Evolutionary conservation across 2,113 vertebrate genomes (phyloP).

Genomic region (Hippocampus comes): DNA sequence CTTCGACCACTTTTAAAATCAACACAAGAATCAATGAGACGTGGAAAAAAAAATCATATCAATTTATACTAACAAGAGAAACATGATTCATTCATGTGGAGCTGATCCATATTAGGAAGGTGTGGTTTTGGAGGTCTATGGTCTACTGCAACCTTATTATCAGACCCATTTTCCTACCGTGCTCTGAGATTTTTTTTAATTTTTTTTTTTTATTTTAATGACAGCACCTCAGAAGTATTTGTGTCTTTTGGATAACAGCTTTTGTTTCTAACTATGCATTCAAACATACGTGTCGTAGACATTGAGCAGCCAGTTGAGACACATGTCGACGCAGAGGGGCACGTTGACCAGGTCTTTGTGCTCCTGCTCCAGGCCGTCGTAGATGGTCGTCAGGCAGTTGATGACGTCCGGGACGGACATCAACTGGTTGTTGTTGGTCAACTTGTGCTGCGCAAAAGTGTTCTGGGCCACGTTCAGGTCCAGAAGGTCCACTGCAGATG

Average conservation of each 20-base stretch:
- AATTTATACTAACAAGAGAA: no score
- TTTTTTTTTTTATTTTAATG: no score
- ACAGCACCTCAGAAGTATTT: no score
- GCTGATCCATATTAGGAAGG: neutral
- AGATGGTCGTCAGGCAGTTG: conserved; percentile 89
- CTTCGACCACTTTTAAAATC: conserved; percentile 80
- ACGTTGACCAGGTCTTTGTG: conserved; percentile 94
- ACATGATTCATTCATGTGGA: neutral
- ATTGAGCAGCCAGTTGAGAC: conserved; percentile 97
- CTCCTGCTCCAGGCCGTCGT: conserved; percentile 89
- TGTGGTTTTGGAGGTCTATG: no score
- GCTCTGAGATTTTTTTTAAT: no score
- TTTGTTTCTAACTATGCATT: neutral
- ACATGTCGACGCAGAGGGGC: conserved; percentile 95
- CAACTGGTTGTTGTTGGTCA: conserved; percentile 85
- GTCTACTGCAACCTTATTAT: no score
- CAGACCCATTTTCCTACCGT: no score
- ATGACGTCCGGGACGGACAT: conserved; percentile 89
- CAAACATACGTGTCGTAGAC: conserved; percentile 92
- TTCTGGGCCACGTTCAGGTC: conserved; percentile 88
- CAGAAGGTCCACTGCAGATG: conserved; percentile 85
- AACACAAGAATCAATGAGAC: conserved; percentile 5
- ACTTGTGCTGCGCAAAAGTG: conserved; percentile 87
- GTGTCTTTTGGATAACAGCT: no score
- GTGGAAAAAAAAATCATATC: neutral